phyloP scores from a whole-genome alignment of 1,140 invertebrate species.

The Campodea augens region DNA sequence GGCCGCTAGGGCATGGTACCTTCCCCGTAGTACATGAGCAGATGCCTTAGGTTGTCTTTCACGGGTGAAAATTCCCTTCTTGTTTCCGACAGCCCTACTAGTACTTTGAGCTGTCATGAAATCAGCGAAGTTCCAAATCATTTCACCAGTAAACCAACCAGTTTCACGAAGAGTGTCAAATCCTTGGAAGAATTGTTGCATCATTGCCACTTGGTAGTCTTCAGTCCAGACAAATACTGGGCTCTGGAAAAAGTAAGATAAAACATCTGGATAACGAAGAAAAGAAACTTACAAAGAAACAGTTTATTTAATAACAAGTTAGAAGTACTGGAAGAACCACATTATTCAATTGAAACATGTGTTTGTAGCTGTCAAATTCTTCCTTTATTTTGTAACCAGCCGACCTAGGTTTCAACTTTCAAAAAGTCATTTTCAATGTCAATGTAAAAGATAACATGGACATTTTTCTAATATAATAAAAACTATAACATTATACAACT shows the following conservation, averaged over 20 bases:
- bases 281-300: neutral
- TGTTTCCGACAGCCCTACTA: constrained; percentile 46
- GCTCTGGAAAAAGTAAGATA: constrained; percentile 27
- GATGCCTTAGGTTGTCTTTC: constrained; percentile 66
- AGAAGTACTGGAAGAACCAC: too few relatives aligned
- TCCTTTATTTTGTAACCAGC: too few relatives aligned
- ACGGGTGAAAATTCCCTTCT: constrained; percentile 78
- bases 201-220: constrained; percentile 72
- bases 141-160: constrained; percentile 81
- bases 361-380: too few relatives aligned
- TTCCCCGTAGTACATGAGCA: constrained; percentile 50
- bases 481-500: too few relatives aligned
- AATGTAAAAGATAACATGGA: too few relatives aligned
- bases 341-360: too few relatives aligned
- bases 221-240: constrained; percentile 70
- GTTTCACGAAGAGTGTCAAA: constrained; percentile 62
- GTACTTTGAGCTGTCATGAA: constrained; percentile 30
- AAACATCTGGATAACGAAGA: neutral
- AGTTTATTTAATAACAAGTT: neutral
- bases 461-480: too few relatives aligned
- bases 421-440: too few relatives aligned
- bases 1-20: constrained; percentile 46
- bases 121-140: constrained; percentile 91
- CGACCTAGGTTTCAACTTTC: too few relatives aligned
- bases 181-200: constrained; percentile 70